Conservation (phyloP, 92 coral and sea anemone genomes). For the Paramuricea clavata region DNA sequence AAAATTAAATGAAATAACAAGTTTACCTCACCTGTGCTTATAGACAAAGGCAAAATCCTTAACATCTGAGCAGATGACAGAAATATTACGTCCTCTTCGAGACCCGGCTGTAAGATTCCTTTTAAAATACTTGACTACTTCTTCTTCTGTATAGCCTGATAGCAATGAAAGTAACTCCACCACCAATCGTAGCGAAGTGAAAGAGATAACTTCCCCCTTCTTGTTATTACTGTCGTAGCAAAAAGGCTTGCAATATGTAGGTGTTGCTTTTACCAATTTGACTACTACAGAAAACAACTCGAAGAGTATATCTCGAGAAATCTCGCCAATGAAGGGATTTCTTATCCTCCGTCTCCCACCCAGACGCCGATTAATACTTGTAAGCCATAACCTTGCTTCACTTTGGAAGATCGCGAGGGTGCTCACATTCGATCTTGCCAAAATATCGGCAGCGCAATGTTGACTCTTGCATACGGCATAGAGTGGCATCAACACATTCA, state of each 20-base stretch:
- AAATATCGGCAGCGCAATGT: not conserved
- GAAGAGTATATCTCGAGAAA: constrained; percentile 59
- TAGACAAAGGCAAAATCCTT: constrained; percentile 74
- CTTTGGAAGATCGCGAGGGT: not conserved
- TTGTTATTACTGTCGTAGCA: constrained; percentile 65
- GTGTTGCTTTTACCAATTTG: no score
- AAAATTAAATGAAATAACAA: constrained; percentile 71
- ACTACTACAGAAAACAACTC: constrained; percentile 49
- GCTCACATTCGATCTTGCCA: not conserved
- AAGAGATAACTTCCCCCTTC: constrained; percentile 76
- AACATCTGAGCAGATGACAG: constrained; percentile 48
- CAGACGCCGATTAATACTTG: constrained; percentile 46
- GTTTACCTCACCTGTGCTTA: constrained; percentile 67
- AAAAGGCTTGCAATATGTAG: constrained; percentile 62
- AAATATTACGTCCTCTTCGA: constrained; percentile 30
- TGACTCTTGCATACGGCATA: not conserved
- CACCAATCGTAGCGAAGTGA: constrained; percentile 68
- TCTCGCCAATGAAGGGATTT: constrained; percentile 62
- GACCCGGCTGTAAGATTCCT: constrained; percentile 49
- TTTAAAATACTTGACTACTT: constrained; percentile 63
- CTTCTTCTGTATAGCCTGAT: constrained; percentile 53
- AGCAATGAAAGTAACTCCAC: constrained; percentile 63
- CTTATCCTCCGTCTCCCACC: constrained; percentile 51
- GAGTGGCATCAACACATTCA: not conserved
- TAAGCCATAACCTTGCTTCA: constrained; percentile 59